Conservation (phyloP, 2,888 invertebrate species). For the Chrysolina oricalcia region DNA sequence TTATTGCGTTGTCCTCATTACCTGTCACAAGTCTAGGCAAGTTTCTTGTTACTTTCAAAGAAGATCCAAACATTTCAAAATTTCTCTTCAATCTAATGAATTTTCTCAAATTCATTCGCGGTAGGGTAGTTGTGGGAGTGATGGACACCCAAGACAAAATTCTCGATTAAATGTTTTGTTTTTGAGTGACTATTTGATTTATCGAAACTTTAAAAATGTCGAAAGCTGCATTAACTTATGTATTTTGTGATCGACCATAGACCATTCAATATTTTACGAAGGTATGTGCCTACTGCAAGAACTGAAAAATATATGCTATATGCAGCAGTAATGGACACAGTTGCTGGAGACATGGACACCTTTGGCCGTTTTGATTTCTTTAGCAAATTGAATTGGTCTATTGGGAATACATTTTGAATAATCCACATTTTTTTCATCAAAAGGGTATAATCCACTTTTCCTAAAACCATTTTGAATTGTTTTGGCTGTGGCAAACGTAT, state of each 20-base stretch:
- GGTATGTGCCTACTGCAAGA: neutral
- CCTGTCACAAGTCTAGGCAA: no score
- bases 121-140: no score
- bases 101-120: no score
- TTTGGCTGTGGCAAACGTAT: slow-evolving; percentile 2
- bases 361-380: neutral
- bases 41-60: no score
- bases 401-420: slow-evolving; percentile 34
- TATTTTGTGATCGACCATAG: neutral
- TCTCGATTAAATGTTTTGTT: neutral
- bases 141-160: no score
- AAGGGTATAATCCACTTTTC: slow-evolving; percentile 9
- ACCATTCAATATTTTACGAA: neutral
- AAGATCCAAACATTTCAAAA: no score
- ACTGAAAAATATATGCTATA: neutral
- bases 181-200: neutral
- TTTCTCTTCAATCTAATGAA: no score
- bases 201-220: neutral
- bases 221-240: neutral
- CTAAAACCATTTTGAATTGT: slow-evolving; percentile 31
- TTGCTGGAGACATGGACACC: neutral
- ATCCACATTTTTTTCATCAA: slow-evolving; percentile 20
- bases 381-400: neutral
- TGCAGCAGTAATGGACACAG: neutral
- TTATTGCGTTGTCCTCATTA: no score